phyloP scores from a whole-genome alignment of 2,797 vertebrate species.

The Takifugu rubripes region DNA sequence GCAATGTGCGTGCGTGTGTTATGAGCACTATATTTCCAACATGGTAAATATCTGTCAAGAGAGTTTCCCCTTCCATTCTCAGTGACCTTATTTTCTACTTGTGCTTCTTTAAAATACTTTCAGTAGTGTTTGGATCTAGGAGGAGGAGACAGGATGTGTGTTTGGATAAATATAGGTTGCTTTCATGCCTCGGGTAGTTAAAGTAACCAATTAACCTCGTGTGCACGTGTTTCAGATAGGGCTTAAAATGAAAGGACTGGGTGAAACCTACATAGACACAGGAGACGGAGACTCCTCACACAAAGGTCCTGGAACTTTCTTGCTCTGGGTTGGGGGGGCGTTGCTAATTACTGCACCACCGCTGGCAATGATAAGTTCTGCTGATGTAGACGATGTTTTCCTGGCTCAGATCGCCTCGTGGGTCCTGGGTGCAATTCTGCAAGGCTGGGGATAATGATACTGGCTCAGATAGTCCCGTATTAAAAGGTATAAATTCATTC shows the following conservation, averaged over 20 bases:
- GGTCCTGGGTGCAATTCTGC: too few species aligned
- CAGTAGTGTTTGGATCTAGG: slow-evolving; percentile 20
- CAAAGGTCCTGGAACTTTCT: too few species aligned
- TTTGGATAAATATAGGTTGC: slow-evolving; percentile 19
- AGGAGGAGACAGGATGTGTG: slow-evolving; percentile 49
- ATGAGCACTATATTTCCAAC: slow-evolving; percentile 5
- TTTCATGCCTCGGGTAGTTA: too few species aligned
- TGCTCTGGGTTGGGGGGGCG: too few species aligned
- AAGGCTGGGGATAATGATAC: too few species aligned
- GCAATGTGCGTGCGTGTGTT: slow-evolving; percentile 10
- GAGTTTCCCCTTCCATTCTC: slow-evolving; percentile 5
- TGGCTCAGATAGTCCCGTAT: too few species aligned
- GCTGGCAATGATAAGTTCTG: slow-evolving; percentile 68
- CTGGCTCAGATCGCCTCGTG: slow-evolving; percentile 15
- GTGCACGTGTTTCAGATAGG: slow-evolving; percentile 6
- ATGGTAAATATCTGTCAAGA: slow-evolving; percentile 12
- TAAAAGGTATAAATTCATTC: too few species aligned
- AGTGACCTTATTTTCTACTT: slow-evolving; percentile 11
- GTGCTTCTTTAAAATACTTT: slow-evolving; percentile 32
- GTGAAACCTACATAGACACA: too few species aligned
- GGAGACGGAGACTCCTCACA: too few species aligned
- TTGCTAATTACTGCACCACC: neutral
- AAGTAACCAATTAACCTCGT: too few species aligned
- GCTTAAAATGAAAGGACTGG: too few species aligned
- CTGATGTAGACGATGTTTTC: slow-evolving; percentile 58